A percentile compares a stretch with the other conserved stretches of the same genome.
These are phyloP conservation scores for Andrena marginata DNA, from an alignment of 2,888 invertebrate genomes.

Conservation along the genomic window DNA sequence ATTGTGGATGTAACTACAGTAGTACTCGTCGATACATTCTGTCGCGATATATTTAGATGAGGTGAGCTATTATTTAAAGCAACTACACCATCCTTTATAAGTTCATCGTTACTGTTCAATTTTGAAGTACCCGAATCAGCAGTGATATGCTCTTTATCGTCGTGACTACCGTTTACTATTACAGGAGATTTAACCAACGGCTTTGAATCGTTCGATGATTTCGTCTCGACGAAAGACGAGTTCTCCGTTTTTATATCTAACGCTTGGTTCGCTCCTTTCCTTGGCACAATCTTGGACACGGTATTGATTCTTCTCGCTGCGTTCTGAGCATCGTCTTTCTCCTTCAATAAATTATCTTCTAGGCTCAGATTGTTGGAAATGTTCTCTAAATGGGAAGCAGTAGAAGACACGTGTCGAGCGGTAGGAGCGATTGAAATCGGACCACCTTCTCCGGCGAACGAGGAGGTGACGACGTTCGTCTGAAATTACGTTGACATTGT, in stretches of 20 bases:
- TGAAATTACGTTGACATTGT: conserved; percentile 32
- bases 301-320: conserved; percentile 27
- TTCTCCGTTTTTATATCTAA: conserved; percentile 13
- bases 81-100: not conserved
- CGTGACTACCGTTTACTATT: conserved; percentile 7
- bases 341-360: conserved; percentile 5
- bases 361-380: not conserved
- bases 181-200: conserved; percentile 27
- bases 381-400: conserved; percentile 1
- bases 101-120: not conserved
- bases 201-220: not conserved
- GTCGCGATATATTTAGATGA: not conserved
- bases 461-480: conserved; percentile 26
- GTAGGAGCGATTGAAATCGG: conserved; percentile 47
- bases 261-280: conserved; percentile 50
- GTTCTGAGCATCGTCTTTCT: conserved; percentile 7
- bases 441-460: conserved; percentile 66
- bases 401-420: conserved; percentile 4
- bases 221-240: not conserved
- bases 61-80: conserved; percentile 13
- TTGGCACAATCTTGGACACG: conserved; percentile 53
- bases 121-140: conserved; percentile 3
- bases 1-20: conserved; percentile 54
- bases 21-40: conserved; percentile 12
- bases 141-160: conserved; percentile 1